Evolutionary conservation across 2,888 invertebrate species (phyloP).

Genomic region (Micropterix aruncella): DNA sequence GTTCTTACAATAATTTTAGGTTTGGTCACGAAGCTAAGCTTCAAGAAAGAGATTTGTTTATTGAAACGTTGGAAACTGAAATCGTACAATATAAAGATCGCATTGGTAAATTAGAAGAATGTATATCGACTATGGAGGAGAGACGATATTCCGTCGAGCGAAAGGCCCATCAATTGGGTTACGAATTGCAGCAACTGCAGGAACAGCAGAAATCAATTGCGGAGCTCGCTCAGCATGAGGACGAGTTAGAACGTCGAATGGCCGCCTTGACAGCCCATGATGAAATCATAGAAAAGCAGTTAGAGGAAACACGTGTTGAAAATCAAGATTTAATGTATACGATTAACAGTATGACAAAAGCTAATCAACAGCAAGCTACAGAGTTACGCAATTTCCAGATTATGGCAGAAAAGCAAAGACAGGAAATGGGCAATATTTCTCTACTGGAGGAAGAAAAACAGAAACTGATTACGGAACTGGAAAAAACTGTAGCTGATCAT

Average conservation of each 20-base stretch:
- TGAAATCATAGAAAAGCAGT: constrained; percentile 44
- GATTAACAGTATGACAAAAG: constrained; percentile 33
- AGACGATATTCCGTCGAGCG: constrained; percentile 43
- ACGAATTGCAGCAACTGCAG: constrained; percentile 40
- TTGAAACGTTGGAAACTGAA: constrained; percentile 58
- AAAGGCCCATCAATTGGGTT: constrained; percentile 45
- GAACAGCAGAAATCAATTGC: constrained; percentile 41
- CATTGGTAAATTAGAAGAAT: constrained; percentile 51
- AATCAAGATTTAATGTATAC: constrained; percentile 39
- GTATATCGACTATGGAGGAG: constrained; percentile 44
- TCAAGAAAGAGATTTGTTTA: constrained; percentile 58
- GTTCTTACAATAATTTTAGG: constrained; percentile 25
- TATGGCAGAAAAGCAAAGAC: background rate
- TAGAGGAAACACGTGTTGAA: constrained; percentile 43
- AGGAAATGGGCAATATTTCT: background rate
- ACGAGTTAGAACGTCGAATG: constrained; percentile 46
- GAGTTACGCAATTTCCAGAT: background rate
- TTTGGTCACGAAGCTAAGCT: constrained; percentile 50
- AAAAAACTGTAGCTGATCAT: constrained; percentile 29
- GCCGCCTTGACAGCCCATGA: constrained; percentile 47
- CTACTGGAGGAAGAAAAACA: constrained; percentile 14
- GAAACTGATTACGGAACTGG: constrained; percentile 15
- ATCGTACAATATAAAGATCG: constrained; percentile 47
- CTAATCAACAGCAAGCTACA: constrained; percentile 24
- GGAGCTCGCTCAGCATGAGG: constrained; percentile 47